Evolutionary conservation across 1,140 invertebrate species (phyloP).

Genomic region (Holotrichia oblita): DNA sequence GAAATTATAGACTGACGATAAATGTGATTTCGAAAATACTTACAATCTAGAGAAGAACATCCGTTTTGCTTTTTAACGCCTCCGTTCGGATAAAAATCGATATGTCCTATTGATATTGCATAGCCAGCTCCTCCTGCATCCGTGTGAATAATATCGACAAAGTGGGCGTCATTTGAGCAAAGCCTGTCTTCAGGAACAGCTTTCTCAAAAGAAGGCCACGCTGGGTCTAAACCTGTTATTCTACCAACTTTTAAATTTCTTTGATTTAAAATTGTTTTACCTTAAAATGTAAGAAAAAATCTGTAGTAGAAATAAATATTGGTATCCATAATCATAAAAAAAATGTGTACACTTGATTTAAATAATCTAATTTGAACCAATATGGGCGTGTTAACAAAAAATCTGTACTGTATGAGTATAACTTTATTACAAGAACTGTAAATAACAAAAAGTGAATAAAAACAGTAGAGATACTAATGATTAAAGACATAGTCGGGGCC

Average conservation of each 20-base stretch:
- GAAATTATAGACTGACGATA: slow-evolving; percentile 65
- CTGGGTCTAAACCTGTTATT: slow-evolving; percentile 75
- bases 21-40: slow-evolving; percentile 48
- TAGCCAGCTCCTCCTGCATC: slow-evolving; percentile 9
- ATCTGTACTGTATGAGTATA: too few species aligned
- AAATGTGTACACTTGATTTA: too few species aligned
- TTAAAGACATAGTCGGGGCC: too few species aligned
- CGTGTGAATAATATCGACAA: slow-evolving; percentile 37
- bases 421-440: too few species aligned
- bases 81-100: slow-evolving; percentile 31
- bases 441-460: too few species aligned
- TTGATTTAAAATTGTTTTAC: slow-evolving; percentile 61
- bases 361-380: too few species aligned
- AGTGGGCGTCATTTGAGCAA: slow-evolving; percentile 9
- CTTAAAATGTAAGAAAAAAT: too few species aligned
- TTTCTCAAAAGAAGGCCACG: slow-evolving; percentile 68
- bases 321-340: too few species aligned
- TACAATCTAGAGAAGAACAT: background rate
- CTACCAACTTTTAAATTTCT: slow-evolving; percentile 61
- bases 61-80: slow-evolving; percentile 10
- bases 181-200: slow-evolving; percentile 48
- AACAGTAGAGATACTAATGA: too few species aligned
- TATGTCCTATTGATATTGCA: slow-evolving; percentile 23
- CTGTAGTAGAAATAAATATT: too few species aligned
- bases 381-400: too few species aligned